phyloP scores from a whole-genome alignment of 2,888 invertebrate species.

The Thelaira solivaga region DNA sequence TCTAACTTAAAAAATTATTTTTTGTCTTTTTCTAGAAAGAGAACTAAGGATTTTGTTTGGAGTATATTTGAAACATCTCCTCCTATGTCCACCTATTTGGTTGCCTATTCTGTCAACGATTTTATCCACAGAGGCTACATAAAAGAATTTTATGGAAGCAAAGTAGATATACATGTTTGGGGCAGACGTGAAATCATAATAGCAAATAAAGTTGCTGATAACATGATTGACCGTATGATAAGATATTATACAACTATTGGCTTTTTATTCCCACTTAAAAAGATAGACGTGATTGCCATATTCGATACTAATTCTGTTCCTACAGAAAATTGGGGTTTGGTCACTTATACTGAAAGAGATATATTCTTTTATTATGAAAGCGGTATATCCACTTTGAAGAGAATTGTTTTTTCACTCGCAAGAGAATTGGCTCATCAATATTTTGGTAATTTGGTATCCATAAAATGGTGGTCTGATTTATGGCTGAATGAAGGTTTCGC shows the following conservation, averaged over 20 bases:
- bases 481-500: constrained; percentile 90
- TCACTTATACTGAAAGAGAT: constrained; percentile 88
- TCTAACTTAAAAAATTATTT: background rate
- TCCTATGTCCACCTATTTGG: constrained; percentile 94
- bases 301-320: constrained; percentile 91
- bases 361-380: constrained; percentile 83
- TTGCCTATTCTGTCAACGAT: constrained; percentile 89
- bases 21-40: constrained; percentile 76
- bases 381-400: constrained; percentile 81
- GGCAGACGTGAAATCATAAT: constrained; percentile 84
- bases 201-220: constrained; percentile 86
- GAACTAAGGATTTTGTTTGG: constrained; percentile 81
- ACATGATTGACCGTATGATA: constrained; percentile 86
- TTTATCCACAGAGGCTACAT: constrained; percentile 78
- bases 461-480: constrained; percentile 90
- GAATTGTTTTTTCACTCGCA: constrained; percentile 79
- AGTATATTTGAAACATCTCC: constrained; percentile 86
- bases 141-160: constrained; percentile 77
- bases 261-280: constrained; percentile 81
- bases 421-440: constrained; percentile 87
- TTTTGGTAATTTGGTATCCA: constrained; percentile 90
- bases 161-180: constrained; percentile 83
- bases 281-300: constrained; percentile 86
- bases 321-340: constrained; percentile 88
- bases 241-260: constrained; percentile 83